phyloP scores from a whole-genome alignment of 2,113 vertebrate genomes.

The Vulpes lagopus region DNA sequence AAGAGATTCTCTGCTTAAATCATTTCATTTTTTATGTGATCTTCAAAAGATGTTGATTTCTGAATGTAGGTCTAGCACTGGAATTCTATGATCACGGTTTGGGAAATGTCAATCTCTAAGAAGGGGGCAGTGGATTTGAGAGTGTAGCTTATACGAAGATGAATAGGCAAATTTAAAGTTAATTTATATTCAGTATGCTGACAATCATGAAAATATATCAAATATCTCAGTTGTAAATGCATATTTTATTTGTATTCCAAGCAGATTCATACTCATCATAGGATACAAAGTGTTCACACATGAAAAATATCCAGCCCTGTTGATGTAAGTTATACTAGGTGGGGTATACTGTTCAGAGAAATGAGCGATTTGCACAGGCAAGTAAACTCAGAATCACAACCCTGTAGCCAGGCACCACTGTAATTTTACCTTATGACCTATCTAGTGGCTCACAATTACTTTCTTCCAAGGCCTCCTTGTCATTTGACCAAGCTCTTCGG shows the following conservation, averaged over 20 bases:
- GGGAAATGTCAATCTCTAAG: slow-evolving; percentile 1
- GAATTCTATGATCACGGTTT: neutral
- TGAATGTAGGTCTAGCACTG: slow-evolving; percentile 15
- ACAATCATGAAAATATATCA: neutral
- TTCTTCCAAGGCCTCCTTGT: slow-evolving; percentile 68
- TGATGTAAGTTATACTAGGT: neutral
- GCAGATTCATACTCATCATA: neutral
- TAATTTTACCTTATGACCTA: slow-evolving; percentile 68
- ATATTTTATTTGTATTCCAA: slow-evolving; percentile 48
- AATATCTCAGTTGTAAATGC: neutral
- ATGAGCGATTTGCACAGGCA: slow-evolving; percentile 50
- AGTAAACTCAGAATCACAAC: neutral
- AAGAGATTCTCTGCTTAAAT: neutral
- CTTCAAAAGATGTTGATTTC: slow-evolving; percentile 51
- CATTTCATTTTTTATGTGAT: neutral
- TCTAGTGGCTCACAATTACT: slow-evolving; percentile 58
- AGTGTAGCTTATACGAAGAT: slow-evolving; percentile 50
- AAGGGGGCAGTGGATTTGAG: neutral
- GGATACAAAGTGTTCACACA: neutral
- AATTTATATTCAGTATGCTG: neutral
- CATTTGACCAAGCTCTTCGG: slow-evolving; percentile 61
- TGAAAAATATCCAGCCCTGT: neutral
- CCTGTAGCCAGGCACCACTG: neutral
- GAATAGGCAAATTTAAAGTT: neutral
- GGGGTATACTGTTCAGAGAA: neutral